Evolutionary conservation across 2,113 vertebrate genomes (phyloP), one percentile per base, ranked within the genome.

Genomic region (Australoheros scitulus): DNA sequence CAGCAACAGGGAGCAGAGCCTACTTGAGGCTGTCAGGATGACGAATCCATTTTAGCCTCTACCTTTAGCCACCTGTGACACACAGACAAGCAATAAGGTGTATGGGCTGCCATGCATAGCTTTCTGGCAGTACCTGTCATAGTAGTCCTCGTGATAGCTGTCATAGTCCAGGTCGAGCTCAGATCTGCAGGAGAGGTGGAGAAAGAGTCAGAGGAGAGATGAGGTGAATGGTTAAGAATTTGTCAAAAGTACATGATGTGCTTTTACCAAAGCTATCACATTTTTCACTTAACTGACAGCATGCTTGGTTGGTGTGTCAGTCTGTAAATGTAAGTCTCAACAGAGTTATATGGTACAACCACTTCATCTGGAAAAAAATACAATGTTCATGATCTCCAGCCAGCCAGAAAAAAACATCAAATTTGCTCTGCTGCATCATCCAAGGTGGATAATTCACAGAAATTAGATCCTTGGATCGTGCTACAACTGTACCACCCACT

Each of bases 111-210:
- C 84, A 84, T 75, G 77, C 41, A 41, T 58, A 38, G 88, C 64
- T 81, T 63, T 61, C 59, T 89, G 86, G 93, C 89, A 89, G 86
- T 95, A 96, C 96, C 96, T 96, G 95, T 96, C 96, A 93, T 95
- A 95, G 89, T 95, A 94, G 89, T 95, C 95, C 83, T 96, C 95
- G 6, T 96, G 95, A 80, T 96, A 95, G 91, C 93, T 95, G 92
- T 96, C 96, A 79, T 94, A 95, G 87, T 96, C 96, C 93, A 96
- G 89, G 88, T 96, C 94, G 2, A 93, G 91, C 55, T 95, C 95
- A 26, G 93, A 92, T 89, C 96, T 96, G 93, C 72, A 32, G 77
- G 65, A 76, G 68, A 72, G 76, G 32, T 10, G 38, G 59, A 80
- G 79, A 88, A 58, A 72, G 60, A 90, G 82, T 88, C 70, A 75